Evolutionary conservation across 2,113 vertebrate genomes (phyloP).

Genomic region (Carettochelys insculpta): DNA sequence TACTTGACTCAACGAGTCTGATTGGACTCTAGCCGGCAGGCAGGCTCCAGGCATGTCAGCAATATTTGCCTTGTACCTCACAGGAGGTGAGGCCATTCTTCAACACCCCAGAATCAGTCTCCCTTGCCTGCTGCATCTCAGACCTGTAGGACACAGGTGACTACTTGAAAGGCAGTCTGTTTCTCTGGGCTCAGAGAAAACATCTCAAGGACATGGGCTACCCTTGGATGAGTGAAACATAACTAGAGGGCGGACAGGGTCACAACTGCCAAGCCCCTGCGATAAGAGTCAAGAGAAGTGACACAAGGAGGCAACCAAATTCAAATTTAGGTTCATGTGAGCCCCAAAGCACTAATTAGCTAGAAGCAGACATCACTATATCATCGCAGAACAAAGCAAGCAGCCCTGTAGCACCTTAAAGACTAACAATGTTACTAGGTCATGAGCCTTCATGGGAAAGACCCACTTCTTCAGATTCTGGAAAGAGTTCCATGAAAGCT

Average conservation of each 20-base stretch:
- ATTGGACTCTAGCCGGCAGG: background rate
- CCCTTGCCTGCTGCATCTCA: background rate
- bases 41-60: background rate
- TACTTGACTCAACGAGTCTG: background rate
- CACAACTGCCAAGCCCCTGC: background rate
- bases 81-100: background rate
- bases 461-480: too few relatives aligned
- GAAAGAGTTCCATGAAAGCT: too few relatives aligned
- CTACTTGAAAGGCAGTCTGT: background rate
- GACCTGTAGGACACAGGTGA: background rate
- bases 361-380: background rate
- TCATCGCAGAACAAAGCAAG: too few relatives aligned
- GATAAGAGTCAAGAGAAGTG: background rate
- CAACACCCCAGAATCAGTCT: rapidly evolving
- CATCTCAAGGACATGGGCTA: background rate
- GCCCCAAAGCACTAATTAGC: rapidly evolving
- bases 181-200: background rate
- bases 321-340: background rate
- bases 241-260: background rate
- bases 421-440: too few relatives aligned
- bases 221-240: background rate
- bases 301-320: background rate
- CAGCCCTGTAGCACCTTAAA: too few relatives aligned
- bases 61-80: background rate
- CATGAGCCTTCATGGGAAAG: too few relatives aligned